These are phyloP conservation scores for Heliconius sara DNA, from an alignment of 2,888 invertebrate species.

Conservation along the genomic window DNA sequence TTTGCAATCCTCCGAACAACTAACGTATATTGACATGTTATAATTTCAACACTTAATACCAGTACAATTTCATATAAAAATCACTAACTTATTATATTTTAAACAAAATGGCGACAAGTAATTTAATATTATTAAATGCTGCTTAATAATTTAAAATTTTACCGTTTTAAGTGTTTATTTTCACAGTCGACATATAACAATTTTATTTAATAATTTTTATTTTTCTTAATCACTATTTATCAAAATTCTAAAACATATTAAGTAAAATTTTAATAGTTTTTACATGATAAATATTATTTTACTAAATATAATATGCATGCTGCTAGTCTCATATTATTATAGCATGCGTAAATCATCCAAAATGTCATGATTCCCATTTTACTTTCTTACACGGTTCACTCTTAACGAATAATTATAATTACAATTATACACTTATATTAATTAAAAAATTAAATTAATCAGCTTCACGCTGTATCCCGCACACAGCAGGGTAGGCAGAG, in stretches of 20 bases:
- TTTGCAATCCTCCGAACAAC: constrained; percentile 41
- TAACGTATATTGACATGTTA: not conserved
- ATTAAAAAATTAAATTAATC: too few relatives aligned
- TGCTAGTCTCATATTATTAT: not conserved
- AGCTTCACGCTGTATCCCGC: too few relatives aligned
- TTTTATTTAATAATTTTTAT: not conserved
- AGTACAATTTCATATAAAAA: not conserved
- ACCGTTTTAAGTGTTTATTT: too few relatives aligned
- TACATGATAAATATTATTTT: not conserved
- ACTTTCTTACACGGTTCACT: not conserved
- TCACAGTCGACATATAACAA: not conserved
- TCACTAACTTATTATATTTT: not conserved
- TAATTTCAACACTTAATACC: not conserved
- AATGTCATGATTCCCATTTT: not conserved
- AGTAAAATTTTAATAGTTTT: not conserved
- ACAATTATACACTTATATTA: not conserved
- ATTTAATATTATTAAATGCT: not conserved
- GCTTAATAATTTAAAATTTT: too few relatives aligned
- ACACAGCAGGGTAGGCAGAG: too few relatives aligned
- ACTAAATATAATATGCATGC: not conserved
- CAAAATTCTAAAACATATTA: not conserved
- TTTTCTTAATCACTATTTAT: too few relatives aligned
- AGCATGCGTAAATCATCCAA: constrained; percentile 17
- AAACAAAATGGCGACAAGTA: not conserved
- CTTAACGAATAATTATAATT: not conserved